Evolutionary conservation across 92 coral and sea anemone species (phyloP).

Genomic region (Siderastrea radians): DNA sequence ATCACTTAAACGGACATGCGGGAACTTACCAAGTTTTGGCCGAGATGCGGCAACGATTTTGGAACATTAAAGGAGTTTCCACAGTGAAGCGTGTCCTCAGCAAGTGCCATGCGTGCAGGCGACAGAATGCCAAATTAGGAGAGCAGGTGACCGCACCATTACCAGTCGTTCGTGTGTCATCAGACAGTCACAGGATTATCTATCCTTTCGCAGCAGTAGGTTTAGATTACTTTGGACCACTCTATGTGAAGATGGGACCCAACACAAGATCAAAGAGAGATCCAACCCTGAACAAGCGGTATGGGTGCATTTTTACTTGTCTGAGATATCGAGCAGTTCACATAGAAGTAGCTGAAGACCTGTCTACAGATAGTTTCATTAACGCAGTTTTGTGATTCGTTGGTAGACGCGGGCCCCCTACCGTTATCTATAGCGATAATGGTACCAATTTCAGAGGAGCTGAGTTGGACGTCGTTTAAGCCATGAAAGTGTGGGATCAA

Average conservation of each 20-base stretch:
- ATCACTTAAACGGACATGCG: slow-evolving; percentile 54
- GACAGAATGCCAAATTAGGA: neutral
- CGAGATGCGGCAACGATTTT: slow-evolving; percentile 46
- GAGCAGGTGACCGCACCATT: slow-evolving; percentile 52
- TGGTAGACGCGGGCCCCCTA: slow-evolving; percentile 62
- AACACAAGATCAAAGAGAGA: slow-evolving; percentile 57
- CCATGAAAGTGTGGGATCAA: slow-evolving; percentile 59
- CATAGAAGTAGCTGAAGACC: slow-evolving; percentile 63
- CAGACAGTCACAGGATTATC: slow-evolving; percentile 62
- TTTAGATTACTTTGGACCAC: slow-evolving; percentile 69
- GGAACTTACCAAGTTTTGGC: slow-evolving; percentile 66
- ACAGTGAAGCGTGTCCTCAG: slow-evolving; percentile 51
- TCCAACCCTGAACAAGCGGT: slow-evolving; percentile 61
- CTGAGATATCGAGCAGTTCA: slow-evolving; percentile 74
- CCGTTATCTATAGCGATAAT: slow-evolving; percentile 70
- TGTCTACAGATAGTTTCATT: slow-evolving; percentile 64
- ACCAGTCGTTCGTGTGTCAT: slow-evolving; percentile 62
- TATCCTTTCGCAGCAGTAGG: slow-evolving; percentile 79
- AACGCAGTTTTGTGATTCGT: slow-evolving; percentile 68
- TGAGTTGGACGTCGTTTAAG: slow-evolving; percentile 63
- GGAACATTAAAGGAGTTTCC: slow-evolving; percentile 61
- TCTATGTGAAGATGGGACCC: slow-evolving; percentile 63
- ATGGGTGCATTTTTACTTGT: slow-evolving; percentile 74
- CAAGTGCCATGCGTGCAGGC: slow-evolving; percentile 59
- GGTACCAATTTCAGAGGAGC: slow-evolving; percentile 70